Evolutionary conservation across 2,113 vertebrate genomes (phyloP), one percentile per base, ranked within the genome.

Genomic region (Ibidorhyncha struthersii): DNA sequence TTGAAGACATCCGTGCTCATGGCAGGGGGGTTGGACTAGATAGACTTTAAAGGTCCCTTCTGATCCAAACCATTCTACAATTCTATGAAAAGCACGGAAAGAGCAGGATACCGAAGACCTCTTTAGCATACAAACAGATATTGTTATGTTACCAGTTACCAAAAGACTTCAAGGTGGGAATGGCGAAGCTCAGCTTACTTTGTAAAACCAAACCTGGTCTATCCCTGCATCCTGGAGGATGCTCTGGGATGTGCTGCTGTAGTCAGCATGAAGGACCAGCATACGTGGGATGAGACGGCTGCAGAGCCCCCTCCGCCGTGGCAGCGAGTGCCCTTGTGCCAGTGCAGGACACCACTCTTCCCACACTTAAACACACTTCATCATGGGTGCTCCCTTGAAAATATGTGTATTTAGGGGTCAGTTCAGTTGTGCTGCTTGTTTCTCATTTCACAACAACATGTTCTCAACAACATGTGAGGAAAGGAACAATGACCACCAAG

Each of bases 381-480:
- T 36, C 19, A 2, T 1, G 30, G 55, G 55, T 62, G 62, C 11
- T 34, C 50, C 70, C 49, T 17, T 32, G 34, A 15, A 52, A 27
- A 30, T 2, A 12, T 0, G 2, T 16, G 10, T 45, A 11, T 10
- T 43, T 25, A 16, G 55, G 41, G n/a, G 9, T 8, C 69, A 53
- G 49, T 14, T 25, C 21, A 17, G 62, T 11, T 27, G 34, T 9
- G 67, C 50, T 70, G 73, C 5, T 2, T 50, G 47, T 18, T 36
- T 26, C 38, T 20, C 20, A 2, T 36, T 70, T 70, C 43, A 25
- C 47, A 56, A 13, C 0, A 2, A 32, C 17, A 22, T 0, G 2
- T 8, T 88, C 40, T 49, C 53, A n/a, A n/a, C n/a, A n/a, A n/a
- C n/a, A n/a, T n/a, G n/a, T 25, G 50, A 86, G 58, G 67, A 73